Conservation (phyloP, 2,797 vertebrate genomes). For the Poecilia wingei region DNA sequence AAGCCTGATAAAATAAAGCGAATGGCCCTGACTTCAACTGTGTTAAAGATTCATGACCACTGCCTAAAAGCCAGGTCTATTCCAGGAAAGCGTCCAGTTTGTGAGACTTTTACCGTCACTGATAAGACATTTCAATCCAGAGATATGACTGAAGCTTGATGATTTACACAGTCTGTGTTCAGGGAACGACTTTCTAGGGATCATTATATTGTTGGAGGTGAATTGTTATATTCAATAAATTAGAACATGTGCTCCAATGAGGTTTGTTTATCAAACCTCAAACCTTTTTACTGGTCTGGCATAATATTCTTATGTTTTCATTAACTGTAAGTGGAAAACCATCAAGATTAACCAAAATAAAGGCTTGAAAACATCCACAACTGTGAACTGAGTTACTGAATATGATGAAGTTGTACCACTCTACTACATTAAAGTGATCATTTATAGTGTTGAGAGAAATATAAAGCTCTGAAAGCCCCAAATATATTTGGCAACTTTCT, state of each 20-base stretch:
- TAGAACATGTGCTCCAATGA: background rate
- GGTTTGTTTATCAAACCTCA: background rate
- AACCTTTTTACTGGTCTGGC: background rate
- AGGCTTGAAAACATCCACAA: background rate
- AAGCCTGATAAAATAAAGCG: background rate
- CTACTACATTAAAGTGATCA: background rate
- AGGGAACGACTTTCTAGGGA: background rate
- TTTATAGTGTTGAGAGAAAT: background rate
- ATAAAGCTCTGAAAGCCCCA: background rate
- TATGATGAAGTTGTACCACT: background rate
- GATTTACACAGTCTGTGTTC: background rate
- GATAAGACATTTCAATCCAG: background rate
- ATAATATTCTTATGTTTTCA: background rate
- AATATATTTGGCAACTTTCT: background rate
- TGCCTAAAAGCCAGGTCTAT: background rate
- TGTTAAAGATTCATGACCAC: background rate
- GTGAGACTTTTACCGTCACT: background rate
- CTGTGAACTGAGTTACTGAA: background rate
- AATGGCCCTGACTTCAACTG: background rate
- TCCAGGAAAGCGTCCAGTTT: background rate
- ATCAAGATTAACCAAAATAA: background rate
- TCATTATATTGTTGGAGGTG: background rate
- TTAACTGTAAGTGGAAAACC: background rate
- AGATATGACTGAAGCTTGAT: background rate
- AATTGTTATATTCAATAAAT: background rate